phyloP scores from a whole-genome alignment of 2,113 vertebrate genomes.

The Colistium nudipinnis region DNA sequence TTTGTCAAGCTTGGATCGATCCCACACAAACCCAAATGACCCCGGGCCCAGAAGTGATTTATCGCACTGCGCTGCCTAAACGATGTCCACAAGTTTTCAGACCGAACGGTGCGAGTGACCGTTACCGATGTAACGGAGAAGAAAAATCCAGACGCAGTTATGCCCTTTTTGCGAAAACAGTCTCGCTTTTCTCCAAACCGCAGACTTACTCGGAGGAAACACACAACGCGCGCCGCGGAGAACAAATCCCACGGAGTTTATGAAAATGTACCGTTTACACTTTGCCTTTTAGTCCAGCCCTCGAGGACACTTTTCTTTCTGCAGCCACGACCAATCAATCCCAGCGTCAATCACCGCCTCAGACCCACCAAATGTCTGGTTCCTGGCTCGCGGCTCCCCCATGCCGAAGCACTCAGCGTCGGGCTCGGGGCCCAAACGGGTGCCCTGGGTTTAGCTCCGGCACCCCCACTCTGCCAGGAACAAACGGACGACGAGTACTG shows the following conservation, averaged over 20 bases:
- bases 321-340: constrained; percentile 43
- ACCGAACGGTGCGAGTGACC: constrained; percentile 39
- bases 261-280: constrained; percentile 24
- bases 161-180: constrained; percentile 47
- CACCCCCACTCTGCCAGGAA: constrained; percentile 64
- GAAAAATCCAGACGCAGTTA: constrained; percentile 47
- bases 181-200: constrained; percentile 16
- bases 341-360: constrained; percentile 17
- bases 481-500: constrained; percentile 49
- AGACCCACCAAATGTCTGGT: constrained; percentile 28
- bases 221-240: not conserved
- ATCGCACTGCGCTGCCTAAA: constrained; percentile 52
- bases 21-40: constrained; percentile 67
- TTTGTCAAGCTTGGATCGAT: constrained; percentile 58
- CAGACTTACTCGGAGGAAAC: constrained; percentile 9
- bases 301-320: constrained; percentile 19
- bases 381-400: constrained; percentile 40
- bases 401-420: constrained; percentile 35
- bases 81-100: constrained; percentile 45
- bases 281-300: constrained; percentile 12
- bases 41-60: constrained; percentile 51
- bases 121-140: constrained; percentile 67
- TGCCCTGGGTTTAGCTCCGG: constrained; percentile 55
- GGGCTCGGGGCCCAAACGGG: constrained; percentile 53
- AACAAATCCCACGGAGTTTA: not conserved